Conservation (phyloP, 2,888 invertebrate genomes). For the Eupithecia vulgata region DNA sequence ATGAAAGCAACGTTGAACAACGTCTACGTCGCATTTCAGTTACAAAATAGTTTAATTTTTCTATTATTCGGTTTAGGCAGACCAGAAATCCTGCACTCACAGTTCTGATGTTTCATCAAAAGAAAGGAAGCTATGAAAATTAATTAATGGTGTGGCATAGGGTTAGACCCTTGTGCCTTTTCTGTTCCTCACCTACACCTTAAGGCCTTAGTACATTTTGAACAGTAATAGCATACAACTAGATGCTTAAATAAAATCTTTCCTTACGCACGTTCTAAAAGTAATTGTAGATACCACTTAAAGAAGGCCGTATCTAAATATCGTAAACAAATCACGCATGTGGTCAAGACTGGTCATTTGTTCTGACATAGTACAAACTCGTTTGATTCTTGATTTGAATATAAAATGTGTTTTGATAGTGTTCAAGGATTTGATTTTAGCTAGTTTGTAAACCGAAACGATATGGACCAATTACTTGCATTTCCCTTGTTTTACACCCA, state of each 20-base stretch:
- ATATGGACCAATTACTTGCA: not conserved
- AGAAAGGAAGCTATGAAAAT: not conserved
- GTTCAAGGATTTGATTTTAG: not conserved
- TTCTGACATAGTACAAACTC: not conserved
- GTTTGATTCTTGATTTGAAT: constrained; percentile 6
- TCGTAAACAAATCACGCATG: constrained; percentile 29
- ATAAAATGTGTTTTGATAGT: not conserved
- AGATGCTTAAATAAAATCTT: not conserved
- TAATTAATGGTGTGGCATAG: not conserved
- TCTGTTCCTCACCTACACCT: not conserved
- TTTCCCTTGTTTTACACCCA: not conserved
- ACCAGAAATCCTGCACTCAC: no score
- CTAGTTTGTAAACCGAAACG: not conserved
- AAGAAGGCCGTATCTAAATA: constrained; percentile 15
- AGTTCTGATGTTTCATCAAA: no score
- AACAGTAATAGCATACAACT: not conserved
- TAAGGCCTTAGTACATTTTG: not conserved
- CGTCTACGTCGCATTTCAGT: no score
- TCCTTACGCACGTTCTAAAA: constrained; percentile 5
- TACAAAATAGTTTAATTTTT: no score
- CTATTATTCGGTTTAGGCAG: no score
- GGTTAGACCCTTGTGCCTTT: not conserved
- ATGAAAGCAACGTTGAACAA: no score
- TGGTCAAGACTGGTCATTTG: constrained; percentile 32
- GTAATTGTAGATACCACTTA: constrained; percentile 16